Evolutionary conservation across 1,140 invertebrate genomes (phyloP).

Genomic region (Venustaconcha ellipsiformis): DNA sequence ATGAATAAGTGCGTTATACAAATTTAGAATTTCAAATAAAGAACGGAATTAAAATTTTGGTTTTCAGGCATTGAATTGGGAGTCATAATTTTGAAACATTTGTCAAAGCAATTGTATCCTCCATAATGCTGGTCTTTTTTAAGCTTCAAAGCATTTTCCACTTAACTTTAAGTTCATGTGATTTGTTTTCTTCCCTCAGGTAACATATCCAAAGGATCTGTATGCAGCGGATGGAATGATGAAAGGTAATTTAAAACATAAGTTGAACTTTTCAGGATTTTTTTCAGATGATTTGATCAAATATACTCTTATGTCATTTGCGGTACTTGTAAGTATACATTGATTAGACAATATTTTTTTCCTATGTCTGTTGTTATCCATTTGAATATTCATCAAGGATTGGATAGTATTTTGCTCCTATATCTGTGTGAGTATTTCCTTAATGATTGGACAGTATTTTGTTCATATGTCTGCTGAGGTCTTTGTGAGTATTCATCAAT

Average conservation of each 20-base stretch:
- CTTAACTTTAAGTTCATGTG: not conserved
- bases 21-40: not conserved
- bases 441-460: too few relatives aligned
- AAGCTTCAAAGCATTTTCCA: not conserved
- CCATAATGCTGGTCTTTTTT: not conserved
- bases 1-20: not conserved
- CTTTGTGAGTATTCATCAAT: too few relatives aligned
- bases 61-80: not conserved
- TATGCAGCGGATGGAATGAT: constrained; percentile 65
- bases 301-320: too few relatives aligned
- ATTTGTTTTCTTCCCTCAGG: constrained; percentile 45
- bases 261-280: too few relatives aligned
- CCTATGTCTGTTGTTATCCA: too few relatives aligned
- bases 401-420: too few relatives aligned
- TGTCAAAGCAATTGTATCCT: not conserved
- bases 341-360: too few relatives aligned
- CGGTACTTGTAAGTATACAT: too few relatives aligned
- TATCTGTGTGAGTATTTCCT: too few relatives aligned
- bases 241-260: constrained; percentile 61
- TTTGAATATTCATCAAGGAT: too few relatives aligned
- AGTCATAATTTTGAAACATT: not conserved
- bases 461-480: too few relatives aligned
- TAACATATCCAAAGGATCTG: constrained; percentile 70
- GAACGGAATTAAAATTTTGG: not conserved
- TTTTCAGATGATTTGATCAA: too few relatives aligned